Evolutionary conservation across 2,888 invertebrate genomes (phyloP).

Genomic region (Xylota sylvarum): DNA sequence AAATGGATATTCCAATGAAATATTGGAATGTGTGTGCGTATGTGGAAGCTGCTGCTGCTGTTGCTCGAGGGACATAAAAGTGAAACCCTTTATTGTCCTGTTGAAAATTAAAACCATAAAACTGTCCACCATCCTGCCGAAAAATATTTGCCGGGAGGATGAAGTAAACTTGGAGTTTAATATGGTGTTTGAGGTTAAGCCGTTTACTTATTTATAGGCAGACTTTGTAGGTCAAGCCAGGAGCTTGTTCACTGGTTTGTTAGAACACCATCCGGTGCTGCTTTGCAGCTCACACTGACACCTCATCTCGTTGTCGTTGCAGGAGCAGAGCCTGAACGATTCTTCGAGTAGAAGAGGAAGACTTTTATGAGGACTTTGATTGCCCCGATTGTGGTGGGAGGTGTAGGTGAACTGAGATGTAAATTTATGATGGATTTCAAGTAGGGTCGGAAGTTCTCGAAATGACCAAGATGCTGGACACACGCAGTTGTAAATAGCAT

Average conservation of each 20-base stretch:
- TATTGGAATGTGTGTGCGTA: slow-evolving; percentile 11
- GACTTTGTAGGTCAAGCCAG: slow-evolving; percentile 45
- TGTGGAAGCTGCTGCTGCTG: slow-evolving; percentile 1
- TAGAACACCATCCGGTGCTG: slow-evolving; percentile 28
- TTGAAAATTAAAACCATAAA: slow-evolving; percentile 77
- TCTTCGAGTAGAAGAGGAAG: not conserved
- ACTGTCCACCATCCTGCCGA: slow-evolving; percentile 47
- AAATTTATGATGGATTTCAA: slow-evolving; percentile 42
- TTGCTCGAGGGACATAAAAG: slow-evolving; percentile 50
- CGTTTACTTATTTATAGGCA: slow-evolving; percentile 66
- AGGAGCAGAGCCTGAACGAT: not conserved
- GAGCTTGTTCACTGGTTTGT: slow-evolving; percentile 59
- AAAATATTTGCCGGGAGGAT: not conserved
- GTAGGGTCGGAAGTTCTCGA: slow-evolving; percentile 10
- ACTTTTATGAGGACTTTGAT: slow-evolving; percentile 48
- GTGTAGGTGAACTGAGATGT: slow-evolving; percentile 24
- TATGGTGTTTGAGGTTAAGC: slow-evolving; percentile 54
- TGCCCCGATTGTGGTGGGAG: slow-evolving; percentile 7
- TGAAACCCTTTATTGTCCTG: slow-evolving; percentile 73
- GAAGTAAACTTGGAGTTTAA: slow-evolving; percentile 23
- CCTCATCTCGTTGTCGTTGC: slow-evolving; percentile 38
- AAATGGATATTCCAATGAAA: slow-evolving; percentile 41
- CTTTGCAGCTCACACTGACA: slow-evolving; percentile 41
- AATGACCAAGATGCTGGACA: slow-evolving; percentile 3
- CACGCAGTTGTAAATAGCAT: slow-evolving; percentile 12